Conservation (phyloP, 1,140 invertebrate species). For the Calephelis nemesis region DNA sequence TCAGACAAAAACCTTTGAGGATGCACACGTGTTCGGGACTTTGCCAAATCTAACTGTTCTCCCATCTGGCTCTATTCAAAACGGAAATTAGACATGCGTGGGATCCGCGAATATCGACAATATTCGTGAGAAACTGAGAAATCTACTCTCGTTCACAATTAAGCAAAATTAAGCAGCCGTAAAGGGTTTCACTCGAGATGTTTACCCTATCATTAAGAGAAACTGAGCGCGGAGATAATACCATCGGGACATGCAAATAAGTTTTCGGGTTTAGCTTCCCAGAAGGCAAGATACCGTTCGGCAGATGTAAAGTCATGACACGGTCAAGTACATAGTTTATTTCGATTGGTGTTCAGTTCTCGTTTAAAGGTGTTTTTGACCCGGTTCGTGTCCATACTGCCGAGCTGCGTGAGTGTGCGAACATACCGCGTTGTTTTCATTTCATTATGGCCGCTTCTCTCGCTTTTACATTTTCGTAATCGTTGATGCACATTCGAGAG, state of each 20-base stretch:
- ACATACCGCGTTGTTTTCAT: conserved; percentile 65
- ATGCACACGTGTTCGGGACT: conserved; percentile 44
- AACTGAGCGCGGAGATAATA: conserved; percentile 60
- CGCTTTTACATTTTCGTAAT: conserved; percentile 75
- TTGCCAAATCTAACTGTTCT: conserved; percentile 55
- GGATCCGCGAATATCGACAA: conserved; percentile 67
- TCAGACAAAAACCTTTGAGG: conserved; percentile 44
- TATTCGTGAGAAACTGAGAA: conserved; percentile 60
- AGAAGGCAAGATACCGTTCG: conserved; percentile 72
- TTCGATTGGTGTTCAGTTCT: conserved; percentile 68
- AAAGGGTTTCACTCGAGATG: conserved; percentile 62
- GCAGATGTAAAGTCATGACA: conserved; percentile 73
- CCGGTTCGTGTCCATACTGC: conserved; percentile 59
- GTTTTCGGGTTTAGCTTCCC: conserved; percentile 72
- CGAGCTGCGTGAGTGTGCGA: conserved; percentile 47
- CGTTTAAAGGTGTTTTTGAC: conserved; percentile 75
- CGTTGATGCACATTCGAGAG: conserved; percentile 56
- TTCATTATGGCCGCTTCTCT: conserved; percentile 72
- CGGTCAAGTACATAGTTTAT: conserved; percentile 71
- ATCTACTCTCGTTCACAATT: conserved; percentile 62
- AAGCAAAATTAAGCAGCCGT: conserved; percentile 69
- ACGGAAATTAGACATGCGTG: conserved; percentile 66
- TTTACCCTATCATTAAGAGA: conserved; percentile 72
- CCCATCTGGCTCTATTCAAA: conserved; percentile 60
- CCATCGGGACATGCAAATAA: conserved; percentile 70